Base-by-base conservation (phyloP, 2,888 invertebrate genomes). In the Labia minor region DNA sequence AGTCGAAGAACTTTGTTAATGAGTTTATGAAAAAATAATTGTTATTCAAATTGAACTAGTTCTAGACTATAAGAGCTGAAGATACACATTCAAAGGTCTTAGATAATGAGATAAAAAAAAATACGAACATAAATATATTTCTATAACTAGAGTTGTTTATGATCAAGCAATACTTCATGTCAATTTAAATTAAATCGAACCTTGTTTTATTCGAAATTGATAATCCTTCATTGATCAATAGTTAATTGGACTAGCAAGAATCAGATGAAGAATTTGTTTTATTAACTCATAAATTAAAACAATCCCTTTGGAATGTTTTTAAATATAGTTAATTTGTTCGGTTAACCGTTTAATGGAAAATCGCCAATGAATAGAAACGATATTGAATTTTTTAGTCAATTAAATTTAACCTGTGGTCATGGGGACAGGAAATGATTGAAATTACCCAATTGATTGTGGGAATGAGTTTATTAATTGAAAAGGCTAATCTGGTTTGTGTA, bases 31-130 rank as follows among this genome's bases (percentile, higher is more conserved):
- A 49, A 49, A 49, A 49, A 49, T 49, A 49, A 49, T 49, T 49
- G 49, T 49, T 49, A 49, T 49, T 49, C 49, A 49, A 49, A 49
- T 49, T 49, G 49, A 49, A 49, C 49, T 49, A 49, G 49, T 49
- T 49, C 49, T 3, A 16, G 14, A 6, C 14, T 11, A 4, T 14
- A 49, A 14, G 6, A 49, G 49, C 49, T 16, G 6, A 6, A 3
- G 4, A 26, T 3, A 26, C 8, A 3, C 8, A 26, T 49, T 49
- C 49, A 49, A 49, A 4, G 49, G 16, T 49, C 16, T 49, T n/a
- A 49, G 49, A 49, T 49, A 49, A 49, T 49, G 49, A 49, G 49
- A 49, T 49, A 49, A 49, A 49, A 49, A 4, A 49, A 33, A 33
- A n/a, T n/a, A 6, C 16, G 16, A 49, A 49, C 49, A 14, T 49